Conservation (phyloP, 37 sponge, comb jelly and placozoan species). For the Beroe forskalii region DNA sequence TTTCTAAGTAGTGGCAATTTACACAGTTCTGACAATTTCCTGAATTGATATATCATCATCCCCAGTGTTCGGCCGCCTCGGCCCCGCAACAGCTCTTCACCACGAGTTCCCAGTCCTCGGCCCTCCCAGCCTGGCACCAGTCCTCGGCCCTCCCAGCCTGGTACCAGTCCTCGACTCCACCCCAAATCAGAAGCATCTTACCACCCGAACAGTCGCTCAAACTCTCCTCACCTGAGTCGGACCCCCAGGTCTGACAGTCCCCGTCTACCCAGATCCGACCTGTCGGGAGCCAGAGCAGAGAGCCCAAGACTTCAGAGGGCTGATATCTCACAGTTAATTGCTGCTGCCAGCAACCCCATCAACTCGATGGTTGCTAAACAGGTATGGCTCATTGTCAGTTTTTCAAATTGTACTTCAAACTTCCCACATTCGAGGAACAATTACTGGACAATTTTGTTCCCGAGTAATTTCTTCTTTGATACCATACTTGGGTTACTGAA, state of each 20-base stretch:
- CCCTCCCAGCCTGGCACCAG: neutral
- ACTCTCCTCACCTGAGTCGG: neutral
- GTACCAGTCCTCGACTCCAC: slow-evolving; percentile 20
- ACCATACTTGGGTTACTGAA: too few relatives aligned
- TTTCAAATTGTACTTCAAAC: too few relatives aligned
- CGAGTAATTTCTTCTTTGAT: too few relatives aligned
- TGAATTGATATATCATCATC: too few relatives aligned
- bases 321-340: slow-evolving; percentile 22
- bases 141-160: slow-evolving; percentile 18
- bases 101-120: neutral
- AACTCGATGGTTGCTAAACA: slow-evolving; percentile 35
- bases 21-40: too few relatives aligned
- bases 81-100: slow-evolving; percentile 17
- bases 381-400: neutral
- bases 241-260: neutral
- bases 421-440: neutral
- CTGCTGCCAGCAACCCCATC: slow-evolving; percentile 10
- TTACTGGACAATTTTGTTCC: too few relatives aligned
- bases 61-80: neutral
- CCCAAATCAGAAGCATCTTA: slow-evolving; percentile 27
- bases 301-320: slow-evolving; percentile 8
- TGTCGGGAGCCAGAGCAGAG: neutral
- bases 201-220: slow-evolving; percentile 18
- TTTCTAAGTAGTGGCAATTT: too few relatives aligned
- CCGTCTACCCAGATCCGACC: neutral